Evolutionary conservation across 2,113 vertebrate species (phyloP).

Genomic region (Mola mola): DNA sequence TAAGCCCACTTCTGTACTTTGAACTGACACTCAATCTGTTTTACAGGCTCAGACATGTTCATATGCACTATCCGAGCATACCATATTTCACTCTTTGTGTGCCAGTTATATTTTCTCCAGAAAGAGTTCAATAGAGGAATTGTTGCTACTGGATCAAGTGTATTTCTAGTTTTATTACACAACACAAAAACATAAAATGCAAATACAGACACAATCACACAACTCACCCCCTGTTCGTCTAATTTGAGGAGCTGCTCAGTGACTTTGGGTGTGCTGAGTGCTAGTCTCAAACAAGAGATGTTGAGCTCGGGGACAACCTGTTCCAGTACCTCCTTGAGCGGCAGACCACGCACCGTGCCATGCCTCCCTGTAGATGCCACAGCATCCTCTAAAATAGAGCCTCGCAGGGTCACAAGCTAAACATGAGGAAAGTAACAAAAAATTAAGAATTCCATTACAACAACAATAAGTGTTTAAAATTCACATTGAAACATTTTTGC

Average conservation of each 20-base stretch:
- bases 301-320: constrained; percentile 89
- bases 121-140: background rate
- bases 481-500: background rate
- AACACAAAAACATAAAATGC: background rate
- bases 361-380: constrained; percentile 86
- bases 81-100: background rate
- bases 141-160: background rate
- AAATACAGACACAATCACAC: background rate
- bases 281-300: constrained; percentile 87
- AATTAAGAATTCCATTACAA: background rate
- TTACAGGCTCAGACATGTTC: constrained; percentile 1
- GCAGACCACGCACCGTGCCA: constrained; percentile 88
- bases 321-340: constrained; percentile 89
- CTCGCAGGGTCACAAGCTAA: constrained; percentile 90
- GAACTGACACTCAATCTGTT: constrained; percentile 19
- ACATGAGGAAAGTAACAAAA: background rate
- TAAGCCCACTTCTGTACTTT: constrained; percentile 28
- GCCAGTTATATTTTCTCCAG: background rate
- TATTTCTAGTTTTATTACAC: constrained; percentile 2
- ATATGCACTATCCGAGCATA: background rate
- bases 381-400: constrained; percentile 89
- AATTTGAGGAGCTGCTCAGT: constrained; percentile 94
- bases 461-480: background rate
- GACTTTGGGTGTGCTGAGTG: constrained; percentile 87
- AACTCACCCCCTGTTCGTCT: constrained; percentile 92